Conservation (phyloP, 2,888 invertebrate species). For the Leptarthrus brevirostris region DNA sequence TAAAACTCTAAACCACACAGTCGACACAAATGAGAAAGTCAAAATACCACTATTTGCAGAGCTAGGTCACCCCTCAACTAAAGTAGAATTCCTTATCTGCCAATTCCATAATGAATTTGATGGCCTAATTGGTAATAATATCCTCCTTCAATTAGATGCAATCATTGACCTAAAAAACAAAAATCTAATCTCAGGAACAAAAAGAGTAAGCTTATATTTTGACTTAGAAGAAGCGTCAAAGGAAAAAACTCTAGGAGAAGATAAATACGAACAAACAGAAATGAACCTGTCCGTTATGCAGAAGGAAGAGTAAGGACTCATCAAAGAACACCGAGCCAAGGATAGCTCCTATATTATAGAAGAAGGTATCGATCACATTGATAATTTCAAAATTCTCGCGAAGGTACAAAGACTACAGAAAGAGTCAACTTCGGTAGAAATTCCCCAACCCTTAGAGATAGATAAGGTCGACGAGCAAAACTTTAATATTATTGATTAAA, state of each 20-base stretch:
- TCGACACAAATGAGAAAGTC: not conserved
- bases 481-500: not conserved
- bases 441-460: not conserved
- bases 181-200: not conserved
- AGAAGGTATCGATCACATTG: not conserved
- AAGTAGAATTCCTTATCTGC: not conserved
- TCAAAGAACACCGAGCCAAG: not conserved
- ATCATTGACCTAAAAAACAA: not conserved
- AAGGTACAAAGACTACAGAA: not conserved
- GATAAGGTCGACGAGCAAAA: not conserved
- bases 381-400: not conserved
- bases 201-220: not conserved
- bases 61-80: not conserved
- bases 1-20: not conserved
- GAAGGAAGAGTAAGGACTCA: not conserved
- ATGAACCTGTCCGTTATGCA: not conserved
- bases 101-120: not conserved
- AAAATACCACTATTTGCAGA: not conserved
- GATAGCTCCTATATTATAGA: not conserved
- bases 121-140: slow-evolving; percentile 15
- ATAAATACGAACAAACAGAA: too few relatives aligned
- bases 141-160: not conserved
- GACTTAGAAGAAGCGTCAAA: not conserved
- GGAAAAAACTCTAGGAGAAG: not conserved
- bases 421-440: not conserved